Base-by-base conservation (phyloP, 2,888 invertebrate genomes). In the Meghimatium bilineatum region DNA sequence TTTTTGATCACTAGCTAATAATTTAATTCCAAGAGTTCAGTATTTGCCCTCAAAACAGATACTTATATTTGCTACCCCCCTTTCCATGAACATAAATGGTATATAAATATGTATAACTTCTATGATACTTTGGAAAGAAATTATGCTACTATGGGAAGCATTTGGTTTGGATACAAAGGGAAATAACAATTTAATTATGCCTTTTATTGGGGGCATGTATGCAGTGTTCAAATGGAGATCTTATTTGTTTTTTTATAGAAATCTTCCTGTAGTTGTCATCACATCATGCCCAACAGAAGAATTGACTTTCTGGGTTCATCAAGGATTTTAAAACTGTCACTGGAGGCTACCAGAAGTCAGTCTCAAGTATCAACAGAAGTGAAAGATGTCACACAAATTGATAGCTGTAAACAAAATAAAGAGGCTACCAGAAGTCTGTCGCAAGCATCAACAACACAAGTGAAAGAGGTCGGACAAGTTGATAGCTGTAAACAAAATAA, bases 281-380 rank as follows among this genome's bases (percentile, higher is more conserved):
- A 76, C 32, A 56, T 56, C 56, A 52, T 60, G 76, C 14, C 60
- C 72, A 72, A 12, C 44, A 44, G n/a, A 44, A 44, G 17, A n/a
- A 44, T 10, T 29, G 44, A 44, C 12, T 3, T 6, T 26, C 60
- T n/a, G 26, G 77, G 76, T 34, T 60, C 34, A 36, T 60, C 77
- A 3, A 77, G 77, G 63, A 60, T 77, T 29, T 77, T 77, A 29
- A 60, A 77, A 36, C 38, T 60, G 38, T 77, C 77, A n/a, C 77
- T 77, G 17, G 36, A 56, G 26, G 77, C 77, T 34, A 63, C 63
- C 14, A 77, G 12, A 36, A 23, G 52, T 75, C 32, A 52, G 12
- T 0, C 56, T 34, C 32, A 34, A 0, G 23, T 56, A 32, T 8
- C 32, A 17, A 14, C 29, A 56, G 8, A 56, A 29, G 34, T 52